Evolutionary conservation across 2,797 vertebrate species (phyloP), one percentile per base, ranked within the genome.

Genomic region (Hippoglossus hippoglossus): DNA sequence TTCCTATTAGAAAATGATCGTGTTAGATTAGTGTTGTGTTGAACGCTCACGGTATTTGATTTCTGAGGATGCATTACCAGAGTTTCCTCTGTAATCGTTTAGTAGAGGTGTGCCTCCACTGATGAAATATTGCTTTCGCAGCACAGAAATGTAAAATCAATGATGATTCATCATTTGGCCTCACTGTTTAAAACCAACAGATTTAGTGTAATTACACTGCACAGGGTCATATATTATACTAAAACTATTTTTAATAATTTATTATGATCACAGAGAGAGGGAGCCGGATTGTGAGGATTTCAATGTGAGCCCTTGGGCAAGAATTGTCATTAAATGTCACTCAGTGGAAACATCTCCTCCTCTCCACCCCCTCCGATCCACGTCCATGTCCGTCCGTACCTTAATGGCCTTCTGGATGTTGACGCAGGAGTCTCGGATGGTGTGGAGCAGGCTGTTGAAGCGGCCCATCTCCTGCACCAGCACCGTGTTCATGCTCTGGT

Each of bases 381-480:
- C 1, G 28, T 28, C 28, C 28, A 28, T 28, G 26, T 28, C 26
- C 28, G 34, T 11, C 11, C 13, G 5, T 85, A 97, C 96, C 95
- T 97, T 97, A 75, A 97, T 95, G 71, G 97, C 97, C 89, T 95
- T 97, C 87, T 97, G 96, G 56, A 97, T 95, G 89, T 96, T 95
- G 57, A 92, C 3, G 22, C 95, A 97, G 1, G 97, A 97, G 6
- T 93, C 90, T 21, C 95, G 87, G 63, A 97, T 91, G 59, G 93
- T 94, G 50, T 81, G 41, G 58, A 98, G 83, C 72, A 98, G 78
- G 72, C 93, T 95, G 87, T 97, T 98, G 86, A 97, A 98, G 63
- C 96, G 94, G 0, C 96, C 96, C 97, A 97, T 97, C 90, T 98
- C 97, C 76, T 98, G 97, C 65, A 96, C 95, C 64, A 96, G 94